phyloP scores from a whole-genome alignment of 1,140 invertebrate genomes.

The Conopomorpha cramerella region DNA sequence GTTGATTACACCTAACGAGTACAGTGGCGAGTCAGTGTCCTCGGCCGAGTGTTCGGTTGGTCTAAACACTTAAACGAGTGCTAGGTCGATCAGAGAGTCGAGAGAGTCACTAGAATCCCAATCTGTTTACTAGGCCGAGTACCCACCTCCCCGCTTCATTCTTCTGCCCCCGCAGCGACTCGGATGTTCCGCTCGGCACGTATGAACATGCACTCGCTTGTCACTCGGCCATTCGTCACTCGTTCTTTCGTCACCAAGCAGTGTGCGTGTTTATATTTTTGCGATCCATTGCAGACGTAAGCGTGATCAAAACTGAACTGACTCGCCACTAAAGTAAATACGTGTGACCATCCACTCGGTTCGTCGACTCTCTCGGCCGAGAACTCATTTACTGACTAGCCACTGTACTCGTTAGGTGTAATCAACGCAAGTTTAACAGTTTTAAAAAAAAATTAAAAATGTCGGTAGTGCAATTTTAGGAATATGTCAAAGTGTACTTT shows the following conservation, averaged over 20 bases:
- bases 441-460: too few relatives aligned
- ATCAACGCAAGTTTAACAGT: not conserved
- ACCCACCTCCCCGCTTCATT: too few relatives aligned
- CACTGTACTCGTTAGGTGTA: not conserved
- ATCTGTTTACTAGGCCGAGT: too few relatives aligned
- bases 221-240: not conserved
- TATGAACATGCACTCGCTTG: not conserved
- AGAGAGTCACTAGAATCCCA: too few relatives aligned
- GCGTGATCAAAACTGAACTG: not conserved
- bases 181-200: too few relatives aligned
- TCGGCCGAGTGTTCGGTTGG: too few relatives aligned
- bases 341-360: not conserved
- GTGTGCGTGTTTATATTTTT: not conserved
- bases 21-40: too few relatives aligned
- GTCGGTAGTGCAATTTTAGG: not conserved
- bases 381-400: not conserved
- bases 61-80: too few relatives aligned
- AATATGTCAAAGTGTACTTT: not conserved
- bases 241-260: not conserved
- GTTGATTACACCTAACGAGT: too few relatives aligned
- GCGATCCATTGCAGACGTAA: not conserved
- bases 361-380: not conserved
- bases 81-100: too few relatives aligned
- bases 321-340: not conserved
- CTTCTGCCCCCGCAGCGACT: too few relatives aligned